Conservation (phyloP, 2,888 invertebrate species). For the Meghimatium bilineatum region DNA sequence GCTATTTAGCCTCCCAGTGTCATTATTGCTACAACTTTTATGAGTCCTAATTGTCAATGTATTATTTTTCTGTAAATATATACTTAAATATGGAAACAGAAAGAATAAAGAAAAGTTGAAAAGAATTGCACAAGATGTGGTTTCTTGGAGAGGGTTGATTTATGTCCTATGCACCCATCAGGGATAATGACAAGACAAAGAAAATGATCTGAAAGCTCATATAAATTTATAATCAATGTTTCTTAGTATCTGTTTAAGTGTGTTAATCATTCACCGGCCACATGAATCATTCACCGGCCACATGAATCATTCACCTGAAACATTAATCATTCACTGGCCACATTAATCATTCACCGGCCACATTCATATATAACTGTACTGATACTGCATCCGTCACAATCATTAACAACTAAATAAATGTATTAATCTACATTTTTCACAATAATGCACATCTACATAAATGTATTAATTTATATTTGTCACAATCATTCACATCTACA, state of each 20-base stretch:
- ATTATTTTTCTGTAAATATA: background rate
- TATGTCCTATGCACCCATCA: no score
- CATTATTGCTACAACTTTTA: background rate
- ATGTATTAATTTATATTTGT: no score
- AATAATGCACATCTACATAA: background rate
- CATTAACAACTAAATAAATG: background rate
- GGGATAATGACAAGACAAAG: no score
- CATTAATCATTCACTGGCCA: background rate
- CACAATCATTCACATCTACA: no score
- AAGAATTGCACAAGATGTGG: no score
- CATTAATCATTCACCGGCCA: background rate
- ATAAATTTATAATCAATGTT: no score
- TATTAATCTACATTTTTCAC: background rate
- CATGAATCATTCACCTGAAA: background rate
- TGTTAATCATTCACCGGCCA: background rate
- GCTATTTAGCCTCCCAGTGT: background rate
- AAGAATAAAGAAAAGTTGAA: no score
- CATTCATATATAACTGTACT: background rate
- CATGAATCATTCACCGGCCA: no score
- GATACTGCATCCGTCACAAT: background rate
- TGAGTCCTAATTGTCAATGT: background rate
- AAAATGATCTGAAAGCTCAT: no score
- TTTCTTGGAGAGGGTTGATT: no score
- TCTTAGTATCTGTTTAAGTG: background rate
- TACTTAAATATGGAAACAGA: background rate